Evolutionary conservation across 23 tunicate genomes (phyloP).

Genomic region (Styela clava): DNA sequence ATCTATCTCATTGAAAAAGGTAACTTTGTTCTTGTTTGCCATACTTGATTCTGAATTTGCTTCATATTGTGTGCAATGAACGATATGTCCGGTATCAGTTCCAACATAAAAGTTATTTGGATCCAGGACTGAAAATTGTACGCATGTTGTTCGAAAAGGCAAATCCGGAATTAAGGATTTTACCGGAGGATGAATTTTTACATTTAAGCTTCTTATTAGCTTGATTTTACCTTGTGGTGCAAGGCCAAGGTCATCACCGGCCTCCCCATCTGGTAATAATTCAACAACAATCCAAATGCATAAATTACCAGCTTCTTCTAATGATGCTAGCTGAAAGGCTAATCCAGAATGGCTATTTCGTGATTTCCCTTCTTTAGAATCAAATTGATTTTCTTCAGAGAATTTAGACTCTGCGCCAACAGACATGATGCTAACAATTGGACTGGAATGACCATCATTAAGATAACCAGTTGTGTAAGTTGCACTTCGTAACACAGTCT

Average conservation of each 20-base stretch:
- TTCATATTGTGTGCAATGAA: background rate
- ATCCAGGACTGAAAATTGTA: conserved; percentile 53
- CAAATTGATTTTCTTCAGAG: background rate
- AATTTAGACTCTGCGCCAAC: conserved; percentile 34
- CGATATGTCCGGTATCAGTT: conserved; percentile 48
- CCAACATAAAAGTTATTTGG: conserved; percentile 75
- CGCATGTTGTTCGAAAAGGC: conserved; percentile 24
- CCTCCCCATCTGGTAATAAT: conserved; percentile 34
- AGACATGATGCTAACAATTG: conserved; percentile 50
- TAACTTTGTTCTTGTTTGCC: background rate
- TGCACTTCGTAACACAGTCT: conserved; percentile 54
- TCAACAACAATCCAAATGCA: conserved; percentile 89
- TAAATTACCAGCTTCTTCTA: conserved; percentile 56
- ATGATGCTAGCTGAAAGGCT: conserved; percentile 59
- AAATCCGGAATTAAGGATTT: background rate
- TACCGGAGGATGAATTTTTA: conserved; percentile 8
- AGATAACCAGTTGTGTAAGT: conserved; percentile 74
- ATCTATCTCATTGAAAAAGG: conserved; percentile 16
- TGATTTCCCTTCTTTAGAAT: background rate
- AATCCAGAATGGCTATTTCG: conserved; percentile 6
- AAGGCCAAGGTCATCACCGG: conserved; percentile 66
- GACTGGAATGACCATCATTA: conserved; percentile 52
- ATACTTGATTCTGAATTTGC: conserved; percentile 2
- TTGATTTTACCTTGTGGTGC: conserved; percentile 78
- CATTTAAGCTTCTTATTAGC: conserved; percentile 38